Evolutionary conservation across 2,888 invertebrate genomes (phyloP), one percentile per base, ranked within the genome.

Genomic region (Agrilus cyanescens): DNA sequence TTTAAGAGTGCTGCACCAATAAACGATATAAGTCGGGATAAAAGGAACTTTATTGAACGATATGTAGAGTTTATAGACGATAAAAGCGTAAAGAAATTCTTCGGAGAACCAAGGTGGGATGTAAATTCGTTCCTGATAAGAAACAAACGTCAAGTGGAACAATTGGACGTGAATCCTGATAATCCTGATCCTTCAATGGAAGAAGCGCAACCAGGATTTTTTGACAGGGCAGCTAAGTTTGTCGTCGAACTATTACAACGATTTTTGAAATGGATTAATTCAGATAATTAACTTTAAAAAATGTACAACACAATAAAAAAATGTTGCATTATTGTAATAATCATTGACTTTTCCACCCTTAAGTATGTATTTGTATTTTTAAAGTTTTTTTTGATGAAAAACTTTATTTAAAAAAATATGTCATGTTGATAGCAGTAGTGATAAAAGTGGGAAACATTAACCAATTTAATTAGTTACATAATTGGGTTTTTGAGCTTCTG

Each of bases 251-350:
- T 67, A 32, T 46, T 67, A 18, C 67, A 67, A 58, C 52, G 65
- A 57, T 67, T 67, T 61, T 61, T 67, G 56, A 67, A 61, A 55
- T 67, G 67, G 67, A 54, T 67, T 57, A 67, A 67, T 60, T 53
- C 61, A 46, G 66, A 67, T 41, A 53, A 61, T 52, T 55, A 56
- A 49, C 31, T 33, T 2, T 15, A 6, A 58, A 56, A 30, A 58
- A 60, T 44, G 59, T 33, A 31, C 31, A 58, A 35, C 46, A 47
- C 38, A 60, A 59, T 43, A 57, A 56, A 10, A 25, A 20, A 20
- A 20, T 20, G 20, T 25, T 3, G 3, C 8, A 25, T 25, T 25
- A n/a, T n/a, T n/a, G n/a, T 25, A 25, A 25, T 25, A 25, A 25
- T 10, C 25, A 25, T 10, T 25, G 2, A n/a, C n/a, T n/a, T n/a